These are phyloP conservation scores for Solen grandis DNA, from an alignment of 1,140 invertebrate genomes.

Conservation along the genomic window DNA sequence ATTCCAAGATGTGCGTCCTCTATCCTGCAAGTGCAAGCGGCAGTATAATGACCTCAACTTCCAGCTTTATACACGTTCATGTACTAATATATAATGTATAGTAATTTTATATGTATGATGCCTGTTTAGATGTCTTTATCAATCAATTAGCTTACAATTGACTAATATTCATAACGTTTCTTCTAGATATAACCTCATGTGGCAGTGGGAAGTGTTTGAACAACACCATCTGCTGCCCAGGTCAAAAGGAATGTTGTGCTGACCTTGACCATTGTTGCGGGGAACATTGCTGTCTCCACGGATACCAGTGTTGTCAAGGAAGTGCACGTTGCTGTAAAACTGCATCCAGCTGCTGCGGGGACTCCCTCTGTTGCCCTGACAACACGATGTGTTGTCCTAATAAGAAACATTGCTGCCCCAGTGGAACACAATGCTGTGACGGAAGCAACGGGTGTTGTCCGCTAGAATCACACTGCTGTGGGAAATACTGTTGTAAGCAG, in stretches of 20 bases:
- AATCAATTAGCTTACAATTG: no score
- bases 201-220: conserved; percentile 29
- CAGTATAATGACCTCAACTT: no score
- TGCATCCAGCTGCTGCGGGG: conserved; percentile 37
- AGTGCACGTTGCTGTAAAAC: conserved; percentile 29
- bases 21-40: no score
- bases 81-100: no score
- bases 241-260: conserved; percentile 32
- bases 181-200: conserved; percentile 11
- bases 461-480: conserved; percentile 26
- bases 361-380: conserved; percentile 33
- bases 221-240: conserved; percentile 37
- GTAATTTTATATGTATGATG: no score
- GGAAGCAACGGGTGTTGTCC: conserved; percentile 32
- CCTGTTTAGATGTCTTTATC: no score
- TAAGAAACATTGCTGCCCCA: conserved; percentile 40
- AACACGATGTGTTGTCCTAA: conserved; percentile 27
- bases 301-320: conserved; percentile 44
- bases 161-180: no score
- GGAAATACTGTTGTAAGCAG: conserved; percentile 34
- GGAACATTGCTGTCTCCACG: conserved; percentile 40
- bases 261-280: conserved; percentile 42
- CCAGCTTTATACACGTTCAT: no score
- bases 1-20: no score
- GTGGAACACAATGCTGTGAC: conserved; percentile 32